Evolutionary conservation across 2,888 invertebrate genomes (phyloP).

Genomic region (Calameuta idolon): DNA sequence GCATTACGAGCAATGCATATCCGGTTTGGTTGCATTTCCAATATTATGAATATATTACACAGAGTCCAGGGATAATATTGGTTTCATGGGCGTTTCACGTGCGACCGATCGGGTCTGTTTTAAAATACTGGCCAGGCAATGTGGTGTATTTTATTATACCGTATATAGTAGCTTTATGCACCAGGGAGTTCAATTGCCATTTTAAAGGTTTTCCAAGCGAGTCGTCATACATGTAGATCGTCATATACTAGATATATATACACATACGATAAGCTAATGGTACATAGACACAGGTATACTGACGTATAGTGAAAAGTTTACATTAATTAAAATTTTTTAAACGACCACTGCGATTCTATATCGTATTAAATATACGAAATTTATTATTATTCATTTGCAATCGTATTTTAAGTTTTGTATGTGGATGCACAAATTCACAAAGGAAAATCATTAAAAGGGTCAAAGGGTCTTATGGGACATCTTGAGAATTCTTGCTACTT

Average conservation of each 20-base stretch:
- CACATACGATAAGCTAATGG: background rate
- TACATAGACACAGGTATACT: background rate
- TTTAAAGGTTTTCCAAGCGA: constrained; percentile 1
- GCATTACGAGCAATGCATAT: background rate
- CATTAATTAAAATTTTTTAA: background rate
- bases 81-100: background rate
- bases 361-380: background rate
- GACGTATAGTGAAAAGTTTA: background rate
- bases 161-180: background rate
- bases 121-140: constrained; percentile 2
- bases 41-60: constrained; percentile 6
- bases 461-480: background rate
- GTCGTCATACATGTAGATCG: background rate
- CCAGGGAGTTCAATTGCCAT: background rate
- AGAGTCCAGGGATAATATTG: background rate
- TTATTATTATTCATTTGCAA: background rate
- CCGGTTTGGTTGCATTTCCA: background rate
- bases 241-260: background rate
- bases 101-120: background rate
- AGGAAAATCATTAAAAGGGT: background rate
- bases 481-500: background rate
- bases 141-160: constrained; percentile 4
- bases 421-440: background rate
- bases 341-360: background rate
- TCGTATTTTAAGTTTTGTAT: background rate